Percentiles rank a stretch among this genome's conserved stretches.
These are phyloP conservation scores for crab-eating macaque (Macaca fascicularis) DNA, from an alignment of 2,113 vertebrate species.

Conservation along the genomic window T2T-MFA8v1.1 NC_088376.1:87749501-87750000, in stretches of 20 bases:
- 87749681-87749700: not conserved
- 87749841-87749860: not conserved
- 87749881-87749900: not conserved
- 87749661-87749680: not conserved
- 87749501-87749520: not conserved
- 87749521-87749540: not conserved
- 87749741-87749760: not conserved
- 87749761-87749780: not conserved
- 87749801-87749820: not conserved
- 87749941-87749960: not conserved
- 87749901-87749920: not conserved
- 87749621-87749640: not conserved
- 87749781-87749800: not conserved
- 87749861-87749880: not conserved
- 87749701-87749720: not conserved
- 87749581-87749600: not conserved
- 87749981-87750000: not conserved
- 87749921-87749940: not conserved
- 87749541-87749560: not conserved
- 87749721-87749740: not conserved
- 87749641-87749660: not conserved
- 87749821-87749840: not conserved
- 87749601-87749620: not conserved
- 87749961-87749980: not conserved
- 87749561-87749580: not conserved